Conservation (phyloP, 2,797 vertebrate genomes). For the Liasis olivaceus region DNA sequence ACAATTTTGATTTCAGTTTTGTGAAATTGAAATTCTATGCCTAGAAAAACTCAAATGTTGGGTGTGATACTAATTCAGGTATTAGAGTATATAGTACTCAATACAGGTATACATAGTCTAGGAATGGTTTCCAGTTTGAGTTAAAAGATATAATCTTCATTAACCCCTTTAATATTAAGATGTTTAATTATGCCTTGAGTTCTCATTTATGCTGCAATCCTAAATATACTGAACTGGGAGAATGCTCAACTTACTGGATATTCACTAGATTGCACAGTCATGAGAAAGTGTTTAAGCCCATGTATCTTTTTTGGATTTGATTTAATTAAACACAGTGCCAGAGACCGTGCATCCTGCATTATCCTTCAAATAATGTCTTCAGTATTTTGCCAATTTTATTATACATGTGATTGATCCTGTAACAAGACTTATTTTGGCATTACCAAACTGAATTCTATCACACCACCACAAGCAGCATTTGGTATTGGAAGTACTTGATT, state of each 20-base stretch:
- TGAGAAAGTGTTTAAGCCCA: neutral
- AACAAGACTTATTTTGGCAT: neutral
- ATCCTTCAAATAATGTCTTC: neutral
- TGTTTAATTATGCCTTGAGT: neutral
- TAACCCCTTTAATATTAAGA: conserved; percentile 62
- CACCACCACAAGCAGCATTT: too few relatives aligned
- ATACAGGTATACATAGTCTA: neutral
- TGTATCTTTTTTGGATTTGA: neutral
- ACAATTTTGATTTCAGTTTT: neutral
- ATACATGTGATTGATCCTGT: neutral
- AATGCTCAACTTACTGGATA: neutral
- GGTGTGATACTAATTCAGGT: neutral
- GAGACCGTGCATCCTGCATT: neutral
- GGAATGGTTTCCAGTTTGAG: neutral
- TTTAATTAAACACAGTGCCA: neutral
- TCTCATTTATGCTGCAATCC: neutral
- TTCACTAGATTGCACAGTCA: neutral
- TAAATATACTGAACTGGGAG: neutral
- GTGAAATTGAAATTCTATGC: neutral
- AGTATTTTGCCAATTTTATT: neutral
- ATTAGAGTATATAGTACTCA: neutral
- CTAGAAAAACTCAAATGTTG: neutral
- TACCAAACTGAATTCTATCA: neutral
- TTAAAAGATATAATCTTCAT: neutral
- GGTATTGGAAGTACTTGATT: neutral